A percentile compares a stretch with the other conserved stretches of the same genome.
These are phyloP conservation scores for Limnodromus scolopaceus DNA, from an alignment of 2,797 vertebrate genomes.

Conservation along the genomic window DNA sequence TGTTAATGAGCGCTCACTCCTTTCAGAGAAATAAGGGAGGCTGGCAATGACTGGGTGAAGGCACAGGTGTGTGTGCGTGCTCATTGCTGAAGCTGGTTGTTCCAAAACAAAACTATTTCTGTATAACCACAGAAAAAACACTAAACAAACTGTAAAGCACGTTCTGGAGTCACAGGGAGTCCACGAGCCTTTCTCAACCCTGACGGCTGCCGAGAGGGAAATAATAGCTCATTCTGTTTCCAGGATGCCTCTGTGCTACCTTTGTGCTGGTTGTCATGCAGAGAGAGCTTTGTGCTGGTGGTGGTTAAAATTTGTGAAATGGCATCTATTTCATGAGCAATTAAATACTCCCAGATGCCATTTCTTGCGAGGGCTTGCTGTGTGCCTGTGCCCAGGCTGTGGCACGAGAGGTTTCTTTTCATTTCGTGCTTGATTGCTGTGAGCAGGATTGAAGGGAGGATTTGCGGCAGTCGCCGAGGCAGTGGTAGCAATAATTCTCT, in stretches of 20 bases:
- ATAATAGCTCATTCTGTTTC: not conserved
- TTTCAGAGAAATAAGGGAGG: not conserved
- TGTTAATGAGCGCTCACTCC: not conserved
- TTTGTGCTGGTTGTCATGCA: not conserved
- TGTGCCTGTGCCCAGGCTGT: not conserved
- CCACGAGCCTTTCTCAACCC: not conserved
- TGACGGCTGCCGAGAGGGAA: not conserved
- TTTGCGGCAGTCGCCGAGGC: not conserved
- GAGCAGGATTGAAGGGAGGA: not conserved
- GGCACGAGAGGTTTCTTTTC: not conserved
- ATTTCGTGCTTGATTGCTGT: not conserved
- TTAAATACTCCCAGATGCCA: not conserved
- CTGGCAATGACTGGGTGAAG: not conserved
- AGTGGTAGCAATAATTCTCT: not conserved
- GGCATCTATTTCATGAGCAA: not conserved
- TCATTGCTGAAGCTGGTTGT: not conserved
- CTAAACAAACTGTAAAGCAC: not conserved
- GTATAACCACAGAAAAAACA: not conserved
- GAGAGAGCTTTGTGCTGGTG: not conserved
- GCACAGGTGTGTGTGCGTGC: rapidly evolving
- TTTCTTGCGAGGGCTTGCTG: not conserved
- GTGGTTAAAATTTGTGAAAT: not conserved
- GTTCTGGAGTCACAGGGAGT: not conserved
- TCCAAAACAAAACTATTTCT: not conserved
- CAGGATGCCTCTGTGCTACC: not conserved